Conservation (phyloP, 2,888 invertebrate genomes). For the Hartigia nigra region DNA sequence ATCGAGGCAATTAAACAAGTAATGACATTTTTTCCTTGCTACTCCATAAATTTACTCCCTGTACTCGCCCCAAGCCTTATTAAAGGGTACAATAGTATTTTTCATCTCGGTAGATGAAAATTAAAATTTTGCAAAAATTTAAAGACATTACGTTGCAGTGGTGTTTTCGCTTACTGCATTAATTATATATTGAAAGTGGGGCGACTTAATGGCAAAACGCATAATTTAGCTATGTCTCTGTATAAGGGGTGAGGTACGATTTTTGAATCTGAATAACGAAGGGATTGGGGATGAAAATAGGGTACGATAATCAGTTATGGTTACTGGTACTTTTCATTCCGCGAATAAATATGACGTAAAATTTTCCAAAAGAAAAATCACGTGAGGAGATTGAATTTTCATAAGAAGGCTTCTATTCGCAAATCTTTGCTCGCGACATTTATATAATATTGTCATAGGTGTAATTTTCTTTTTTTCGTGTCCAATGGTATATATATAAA, state of each 20-base stretch:
- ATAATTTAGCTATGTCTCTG: background rate
- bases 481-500: conserved; percentile 23
- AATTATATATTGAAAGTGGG: background rate
- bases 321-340: background rate
- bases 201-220: background rate
- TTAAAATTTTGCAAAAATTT: background rate
- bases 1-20: background rate
- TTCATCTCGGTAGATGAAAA: background rate
- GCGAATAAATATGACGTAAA: background rate
- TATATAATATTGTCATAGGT: background rate
- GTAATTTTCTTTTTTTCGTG: background rate
- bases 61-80: background rate
- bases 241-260: background rate
- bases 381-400: background rate
- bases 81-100: background rate
- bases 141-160: background rate
- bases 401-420: background rate
- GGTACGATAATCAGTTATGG: background rate
- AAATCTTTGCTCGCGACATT: background rate
- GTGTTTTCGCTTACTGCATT: background rate
- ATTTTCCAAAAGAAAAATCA: background rate
- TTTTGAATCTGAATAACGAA: background rate
- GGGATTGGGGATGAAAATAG: background rate
- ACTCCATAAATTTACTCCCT: background rate
- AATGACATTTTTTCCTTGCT: background rate